phyloP scores from a whole-genome alignment of 2,888 invertebrate species.

The Listrodromus nycthemerus region DNA sequence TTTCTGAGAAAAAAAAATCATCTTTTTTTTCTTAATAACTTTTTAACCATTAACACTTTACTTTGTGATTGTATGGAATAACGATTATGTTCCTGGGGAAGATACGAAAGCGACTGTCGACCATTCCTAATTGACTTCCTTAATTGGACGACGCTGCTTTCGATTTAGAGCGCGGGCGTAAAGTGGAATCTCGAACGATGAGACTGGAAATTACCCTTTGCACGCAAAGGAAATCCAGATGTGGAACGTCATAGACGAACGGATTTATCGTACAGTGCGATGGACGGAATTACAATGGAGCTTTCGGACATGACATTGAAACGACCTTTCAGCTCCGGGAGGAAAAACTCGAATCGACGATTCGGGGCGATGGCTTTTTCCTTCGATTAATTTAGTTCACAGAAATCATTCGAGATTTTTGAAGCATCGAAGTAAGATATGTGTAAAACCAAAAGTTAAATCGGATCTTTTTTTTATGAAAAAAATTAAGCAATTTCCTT shows the following conservation, averaged over 20 bases:
- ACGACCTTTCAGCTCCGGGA: background rate
- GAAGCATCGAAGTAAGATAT: too few species aligned
- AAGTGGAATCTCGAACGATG: background rate
- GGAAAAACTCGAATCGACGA: background rate
- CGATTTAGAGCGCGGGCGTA: conserved; percentile 6
- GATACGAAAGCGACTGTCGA: background rate
- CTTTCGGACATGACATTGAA: background rate
- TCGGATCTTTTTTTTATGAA: too few species aligned
- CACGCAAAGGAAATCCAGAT: background rate
- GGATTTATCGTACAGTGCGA: background rate
- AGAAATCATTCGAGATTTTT: too few species aligned
- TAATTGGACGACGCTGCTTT: conserved; percentile 26
- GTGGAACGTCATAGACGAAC: background rate
- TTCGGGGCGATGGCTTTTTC: background rate
- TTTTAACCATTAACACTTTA: too few species aligned
- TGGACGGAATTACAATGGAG: background rate
- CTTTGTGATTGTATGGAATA: background rate
- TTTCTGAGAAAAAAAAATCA: too few species aligned
- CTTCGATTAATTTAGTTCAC: too few species aligned
- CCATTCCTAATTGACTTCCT: conserved; percentile 10
- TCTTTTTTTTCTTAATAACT: too few species aligned
- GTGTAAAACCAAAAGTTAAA: too few species aligned
- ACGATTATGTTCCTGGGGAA: background rate
- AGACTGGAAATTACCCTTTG: background rate
- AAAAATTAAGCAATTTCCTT: background rate